Conservation (phyloP, 2,797 vertebrate genomes). For the Notamacropus eugenii region DNA sequence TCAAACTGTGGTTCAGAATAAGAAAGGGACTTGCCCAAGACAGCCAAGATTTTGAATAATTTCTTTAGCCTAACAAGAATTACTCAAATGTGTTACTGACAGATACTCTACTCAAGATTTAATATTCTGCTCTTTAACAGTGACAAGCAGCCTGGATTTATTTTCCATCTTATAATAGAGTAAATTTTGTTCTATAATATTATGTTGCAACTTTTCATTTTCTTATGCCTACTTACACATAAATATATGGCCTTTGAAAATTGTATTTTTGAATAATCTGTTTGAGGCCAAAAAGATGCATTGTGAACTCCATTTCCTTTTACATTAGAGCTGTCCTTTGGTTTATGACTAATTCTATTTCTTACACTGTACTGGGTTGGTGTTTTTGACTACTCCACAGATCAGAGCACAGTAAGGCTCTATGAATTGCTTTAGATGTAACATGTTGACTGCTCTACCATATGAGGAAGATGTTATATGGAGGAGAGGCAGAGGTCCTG, state of each 20-base stretch:
- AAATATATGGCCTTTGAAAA: background rate
- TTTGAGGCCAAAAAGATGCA: background rate
- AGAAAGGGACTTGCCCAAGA: background rate
- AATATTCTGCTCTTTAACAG: background rate
- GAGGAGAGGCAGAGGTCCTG: background rate
- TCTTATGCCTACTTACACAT: background rate
- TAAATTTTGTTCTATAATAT: background rate
- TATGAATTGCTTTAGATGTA: background rate
- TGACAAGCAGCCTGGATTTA: background rate
- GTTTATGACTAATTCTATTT: background rate
- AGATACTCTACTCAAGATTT: background rate
- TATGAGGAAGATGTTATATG: background rate
- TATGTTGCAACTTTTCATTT: background rate
- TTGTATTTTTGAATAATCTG: background rate
- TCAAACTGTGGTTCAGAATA: background rate
- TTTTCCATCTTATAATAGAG: background rate
- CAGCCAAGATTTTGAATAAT: background rate
- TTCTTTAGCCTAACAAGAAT: background rate
- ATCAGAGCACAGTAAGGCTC: background rate
- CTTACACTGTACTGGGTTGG: background rate
- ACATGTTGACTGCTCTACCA: background rate
- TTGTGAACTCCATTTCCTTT: background rate
- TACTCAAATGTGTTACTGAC: background rate
- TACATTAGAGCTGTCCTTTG: background rate
- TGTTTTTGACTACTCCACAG: background rate